Base-by-base conservation (phyloP, 2,797 vertebrate species). In the Tapirus indicus region DNA sequence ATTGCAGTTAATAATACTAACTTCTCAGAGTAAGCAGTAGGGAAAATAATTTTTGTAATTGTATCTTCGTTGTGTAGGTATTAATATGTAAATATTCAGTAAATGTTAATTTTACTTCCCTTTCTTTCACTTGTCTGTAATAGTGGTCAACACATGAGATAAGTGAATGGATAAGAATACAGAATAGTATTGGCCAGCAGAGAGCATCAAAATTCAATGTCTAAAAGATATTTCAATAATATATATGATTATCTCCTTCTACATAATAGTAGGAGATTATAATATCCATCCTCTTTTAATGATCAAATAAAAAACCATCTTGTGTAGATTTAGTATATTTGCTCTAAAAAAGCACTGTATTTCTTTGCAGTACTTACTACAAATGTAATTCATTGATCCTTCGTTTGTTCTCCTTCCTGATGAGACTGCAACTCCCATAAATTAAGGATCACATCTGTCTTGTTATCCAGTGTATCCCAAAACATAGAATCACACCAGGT, bases 91-190 rank as follows among this genome's bases (percentile, higher is more conserved):
- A n/a, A 38, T 79, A 82, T 66, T 47, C 2, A 41, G 25, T 47
- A 69, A 78, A 66, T 77, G 2, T 54, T 82, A 20, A 38, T 54
- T 68, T 90, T 56, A 38, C 11, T 87, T 77, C 32, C 12, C 56
- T 83, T 52, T 62, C 13, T 75, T 96, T 88, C 20, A 29, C 13
- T 87, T 82, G 17, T 35, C 60, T 23, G n/a, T 82, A 79, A 71
- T 54, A 58, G 21, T 77, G 38, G 18, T 27, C 2, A 77, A 13
- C 2, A 75, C 23, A 52, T 41, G 32, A 92, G 10, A 89, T 41
- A 64, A 85, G 56, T 56, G n/a, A 86, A 85, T 58, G 49, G 80
- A 35, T 82, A n/a, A 29, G 14, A 90, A 95, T 60, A 90, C 44
- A 25, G 74, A 21, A 64, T 89, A 20, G 6, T 29, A 84, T 27